Conservation (phyloP, 2,888 invertebrate species). For the Tenthredo livida region DNA sequence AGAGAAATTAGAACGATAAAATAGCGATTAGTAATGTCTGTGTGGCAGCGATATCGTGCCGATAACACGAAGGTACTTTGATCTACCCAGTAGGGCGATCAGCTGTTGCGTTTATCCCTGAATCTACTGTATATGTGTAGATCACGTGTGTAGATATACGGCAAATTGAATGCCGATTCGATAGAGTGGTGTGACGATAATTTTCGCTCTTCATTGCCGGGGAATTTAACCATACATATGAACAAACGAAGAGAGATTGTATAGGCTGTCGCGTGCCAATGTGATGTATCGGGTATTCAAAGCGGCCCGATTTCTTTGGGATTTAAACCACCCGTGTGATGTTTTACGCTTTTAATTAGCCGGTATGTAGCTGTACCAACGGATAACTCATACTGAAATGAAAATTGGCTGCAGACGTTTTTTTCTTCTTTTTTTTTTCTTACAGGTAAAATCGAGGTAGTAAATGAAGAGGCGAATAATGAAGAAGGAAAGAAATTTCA, state of each 20-base stretch:
- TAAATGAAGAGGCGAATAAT: neutral
- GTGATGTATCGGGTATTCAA: neutral
- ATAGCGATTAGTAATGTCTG: constrained; percentile 61
- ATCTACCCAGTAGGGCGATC: constrained; percentile 61
- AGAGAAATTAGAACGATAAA: neutral
- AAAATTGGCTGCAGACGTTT: neutral
- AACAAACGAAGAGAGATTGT: neutral
- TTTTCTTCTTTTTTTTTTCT: too few species aligned
- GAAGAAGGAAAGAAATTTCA: neutral
- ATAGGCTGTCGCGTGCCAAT: neutral
- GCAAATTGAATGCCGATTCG: neutral
- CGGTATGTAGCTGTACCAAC: too few species aligned
- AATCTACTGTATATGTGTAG: neutral
- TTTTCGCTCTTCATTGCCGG: neutral
- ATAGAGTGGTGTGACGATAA: neutral
- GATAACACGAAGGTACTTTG: constrained; percentile 65
- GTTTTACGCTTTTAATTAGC: neutral
- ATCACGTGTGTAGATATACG: neutral
- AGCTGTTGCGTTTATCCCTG: constrained; percentile 69
- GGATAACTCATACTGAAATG: neutral
- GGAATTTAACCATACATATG: neutral
- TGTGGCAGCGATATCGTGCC: constrained; percentile 70
- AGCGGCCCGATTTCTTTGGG: neutral
- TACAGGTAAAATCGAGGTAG: neutral
- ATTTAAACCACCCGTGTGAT: neutral